phyloP scores from a whole-genome alignment of 2,888 invertebrate genomes.

The Archips crataeganus region DNA sequence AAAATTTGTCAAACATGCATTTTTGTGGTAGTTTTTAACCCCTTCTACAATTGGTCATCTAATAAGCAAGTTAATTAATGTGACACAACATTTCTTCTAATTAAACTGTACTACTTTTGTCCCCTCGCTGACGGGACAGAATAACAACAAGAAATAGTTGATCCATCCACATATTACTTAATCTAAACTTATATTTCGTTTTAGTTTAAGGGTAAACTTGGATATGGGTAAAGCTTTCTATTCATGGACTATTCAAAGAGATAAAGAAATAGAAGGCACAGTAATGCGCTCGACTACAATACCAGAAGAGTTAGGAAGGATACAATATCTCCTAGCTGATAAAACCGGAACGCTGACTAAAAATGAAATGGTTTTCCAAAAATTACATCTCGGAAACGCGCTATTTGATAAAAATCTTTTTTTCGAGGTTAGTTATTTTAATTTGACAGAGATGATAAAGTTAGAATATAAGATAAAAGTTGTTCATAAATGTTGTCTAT shows the following conservation, averaged over 20 bases:
- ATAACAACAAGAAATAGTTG: too few species aligned
- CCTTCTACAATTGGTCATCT: too few species aligned
- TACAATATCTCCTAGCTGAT: slow-evolving; percentile 98
- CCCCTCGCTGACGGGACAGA: too few species aligned
- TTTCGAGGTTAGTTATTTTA: slow-evolving; percentile 87
- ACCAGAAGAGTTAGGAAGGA: slow-evolving; percentile 98
- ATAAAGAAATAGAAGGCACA: slow-evolving; percentile 96
- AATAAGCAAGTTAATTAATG: too few species aligned
- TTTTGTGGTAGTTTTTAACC: too few species aligned
- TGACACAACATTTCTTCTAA: too few species aligned
- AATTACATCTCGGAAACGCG: slow-evolving; percentile 97
- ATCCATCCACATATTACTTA: neutral
- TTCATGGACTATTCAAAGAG: slow-evolving; percentile 98
- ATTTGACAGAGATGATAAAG: too few species aligned
- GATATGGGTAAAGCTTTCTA: slow-evolving; percentile 99
- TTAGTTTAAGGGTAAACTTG: slow-evolving; percentile 97
- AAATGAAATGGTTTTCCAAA: slow-evolving; percentile 99
- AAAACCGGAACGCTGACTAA: slow-evolving; percentile 99
- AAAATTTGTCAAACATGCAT: too few species aligned
- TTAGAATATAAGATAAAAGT: neutral
- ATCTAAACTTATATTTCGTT: neutral
- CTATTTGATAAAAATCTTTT: slow-evolving; percentile 95
- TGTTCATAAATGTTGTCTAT: neutral
- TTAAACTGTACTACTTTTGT: too few species aligned
- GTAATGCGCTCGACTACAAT: slow-evolving; percentile 99